Percentiles rank a stretch among this genome's conserved stretches.
These are phyloP conservation scores for Drosophila robusta DNA, from an alignment of 2,888 invertebrate genomes.

Conservation along the genomic window DNA sequence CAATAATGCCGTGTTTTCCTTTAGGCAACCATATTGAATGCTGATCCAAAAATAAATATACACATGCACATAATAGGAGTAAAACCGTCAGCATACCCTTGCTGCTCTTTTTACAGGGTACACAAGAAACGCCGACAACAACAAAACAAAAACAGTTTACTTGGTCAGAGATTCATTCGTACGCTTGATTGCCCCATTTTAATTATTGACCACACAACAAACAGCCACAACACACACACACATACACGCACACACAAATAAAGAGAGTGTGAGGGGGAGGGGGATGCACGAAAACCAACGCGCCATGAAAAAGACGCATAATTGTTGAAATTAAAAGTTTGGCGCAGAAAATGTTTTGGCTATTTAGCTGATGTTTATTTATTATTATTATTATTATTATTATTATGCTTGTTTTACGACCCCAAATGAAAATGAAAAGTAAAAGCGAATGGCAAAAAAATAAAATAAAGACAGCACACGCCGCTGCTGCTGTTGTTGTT, in stretches of 20 bases:
- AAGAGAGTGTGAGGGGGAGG: slow-evolving; percentile 6
- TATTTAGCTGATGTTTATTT: slow-evolving; percentile 41
- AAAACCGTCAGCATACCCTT: neutral
- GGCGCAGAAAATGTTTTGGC: slow-evolving; percentile 41
- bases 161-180: slow-evolving; percentile 50
- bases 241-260: neutral
- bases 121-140: neutral
- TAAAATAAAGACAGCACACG: neutral
- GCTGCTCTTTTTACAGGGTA: slow-evolving; percentile 18
- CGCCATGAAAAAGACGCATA: slow-evolving; percentile 60
- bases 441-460: slow-evolving; percentile 45
- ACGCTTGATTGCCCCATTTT: slow-evolving; percentile 60
- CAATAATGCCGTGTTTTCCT: too few relatives aligned
- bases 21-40: too few relatives aligned
- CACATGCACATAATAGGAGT: too few relatives aligned
- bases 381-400: slow-evolving; percentile 26
- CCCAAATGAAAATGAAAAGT: slow-evolving; percentile 56
- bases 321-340: slow-evolving; percentile 68
- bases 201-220: slow-evolving; percentile 55
- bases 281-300: slow-evolving; percentile 43
- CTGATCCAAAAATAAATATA: too few relatives aligned
- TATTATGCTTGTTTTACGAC: slow-evolving; percentile 37
- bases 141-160: slow-evolving; percentile 46
- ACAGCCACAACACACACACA: neutral
- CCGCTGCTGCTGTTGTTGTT: neutral